phyloP scores from a whole-genome alignment of 2,888 invertebrate genomes.

The Philereme vetulata region DNA sequence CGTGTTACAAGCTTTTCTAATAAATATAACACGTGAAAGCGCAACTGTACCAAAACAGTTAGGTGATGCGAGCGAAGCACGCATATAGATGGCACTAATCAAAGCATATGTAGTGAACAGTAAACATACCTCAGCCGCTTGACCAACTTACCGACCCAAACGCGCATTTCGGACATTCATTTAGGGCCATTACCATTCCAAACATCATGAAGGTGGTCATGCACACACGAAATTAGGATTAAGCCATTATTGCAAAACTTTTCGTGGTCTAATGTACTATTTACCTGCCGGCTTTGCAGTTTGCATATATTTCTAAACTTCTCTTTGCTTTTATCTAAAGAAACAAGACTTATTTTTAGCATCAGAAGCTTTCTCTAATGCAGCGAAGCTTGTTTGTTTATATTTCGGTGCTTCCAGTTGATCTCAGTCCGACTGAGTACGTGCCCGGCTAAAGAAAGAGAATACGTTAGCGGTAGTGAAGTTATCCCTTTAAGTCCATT shows the following conservation, averaged over 20 bases:
- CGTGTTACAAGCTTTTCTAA: conserved; percentile 9
- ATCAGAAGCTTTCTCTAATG: conserved; percentile 34
- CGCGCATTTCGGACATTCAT: conserved; percentile 58
- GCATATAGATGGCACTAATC: conserved; percentile 63
- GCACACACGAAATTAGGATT: conserved; percentile 55
- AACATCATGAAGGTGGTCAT: conserved; percentile 47
- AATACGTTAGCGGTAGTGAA: conserved; percentile 38
- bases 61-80: conserved; percentile 33
- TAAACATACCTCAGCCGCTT: conserved; percentile 59
- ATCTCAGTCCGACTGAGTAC: conserved; percentile 34
- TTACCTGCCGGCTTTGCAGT: neutral
- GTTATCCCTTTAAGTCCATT: conserved; percentile 45
- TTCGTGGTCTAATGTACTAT: conserved; percentile 7
- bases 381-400: conserved; percentile 40
- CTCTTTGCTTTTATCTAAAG: neutral
- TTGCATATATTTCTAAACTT: neutral
- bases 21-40: conserved; percentile 13
- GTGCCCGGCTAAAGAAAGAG: conserved; percentile 45
- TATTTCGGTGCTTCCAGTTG: conserved; percentile 35
- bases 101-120: conserved; percentile 45
- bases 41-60: conserved; percentile 32
- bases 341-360: conserved; percentile 9
- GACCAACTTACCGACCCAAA: conserved; percentile 70
- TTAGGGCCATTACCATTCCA: conserved; percentile 71
- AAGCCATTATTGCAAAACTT: conserved; percentile 51